Percentiles rank a stretch among this genome's conserved stretches.
These are phyloP conservation scores for Holacanthus passer DNA, from an alignment of 2,113 vertebrate genomes.

Conservation along the genomic window DNA sequence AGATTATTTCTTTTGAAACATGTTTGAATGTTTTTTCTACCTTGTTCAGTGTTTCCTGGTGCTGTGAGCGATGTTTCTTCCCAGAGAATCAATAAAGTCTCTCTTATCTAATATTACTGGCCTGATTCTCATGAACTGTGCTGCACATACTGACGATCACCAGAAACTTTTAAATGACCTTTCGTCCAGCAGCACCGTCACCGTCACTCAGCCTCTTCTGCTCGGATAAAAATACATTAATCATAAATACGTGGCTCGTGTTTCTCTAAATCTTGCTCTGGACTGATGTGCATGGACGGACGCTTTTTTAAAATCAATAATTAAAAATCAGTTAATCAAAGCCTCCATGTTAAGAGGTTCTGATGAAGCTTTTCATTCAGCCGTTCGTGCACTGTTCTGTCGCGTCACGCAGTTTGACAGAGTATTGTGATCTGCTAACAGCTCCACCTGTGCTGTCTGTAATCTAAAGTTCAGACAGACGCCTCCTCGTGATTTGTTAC, in stretches of 20 bases:
- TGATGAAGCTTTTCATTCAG: constrained; percentile 7
- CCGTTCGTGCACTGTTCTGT: background rate
- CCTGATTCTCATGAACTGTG: background rate
- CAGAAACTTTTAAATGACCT: constrained; percentile 11
- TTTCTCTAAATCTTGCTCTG: background rate
- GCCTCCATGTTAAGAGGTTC: too few species aligned
- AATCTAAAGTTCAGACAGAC: constrained; percentile 38
- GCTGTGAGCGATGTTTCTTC: background rate
- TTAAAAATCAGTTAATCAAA: too few species aligned
- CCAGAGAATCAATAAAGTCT: background rate
- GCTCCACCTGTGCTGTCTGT: constrained; percentile 44
- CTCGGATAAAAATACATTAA: background rate
- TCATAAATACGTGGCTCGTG: background rate
- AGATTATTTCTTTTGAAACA: too few species aligned
- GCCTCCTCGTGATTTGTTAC: constrained; percentile 45
- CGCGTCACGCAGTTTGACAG: background rate
- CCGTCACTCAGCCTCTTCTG: too few species aligned
- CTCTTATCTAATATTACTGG: background rate
- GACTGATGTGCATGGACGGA: too few species aligned
- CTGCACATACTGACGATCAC: background rate
- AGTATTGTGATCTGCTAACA: constrained; percentile 26
- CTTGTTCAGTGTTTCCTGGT: background rate
- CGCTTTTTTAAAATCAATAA: too few species aligned
- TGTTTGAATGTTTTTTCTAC: background rate
- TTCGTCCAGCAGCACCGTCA: background rate